Conservation (phyloP, 2,888 invertebrate species). For the Archips crataeganus region DNA sequence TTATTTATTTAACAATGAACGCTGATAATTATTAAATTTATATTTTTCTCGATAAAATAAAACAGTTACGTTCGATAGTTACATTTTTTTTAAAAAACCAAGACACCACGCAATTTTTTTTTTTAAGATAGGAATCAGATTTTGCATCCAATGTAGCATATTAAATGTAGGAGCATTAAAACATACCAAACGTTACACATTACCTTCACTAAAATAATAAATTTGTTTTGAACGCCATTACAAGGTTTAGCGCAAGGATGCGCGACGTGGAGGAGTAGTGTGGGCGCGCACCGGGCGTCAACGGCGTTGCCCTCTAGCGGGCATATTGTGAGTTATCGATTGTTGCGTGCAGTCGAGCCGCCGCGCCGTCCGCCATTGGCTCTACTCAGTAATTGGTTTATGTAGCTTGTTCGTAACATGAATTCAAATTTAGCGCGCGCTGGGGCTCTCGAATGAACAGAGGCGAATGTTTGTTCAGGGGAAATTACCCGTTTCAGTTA, state of each 20-base stretch:
- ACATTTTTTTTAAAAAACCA: background rate
- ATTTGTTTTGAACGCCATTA: constrained; percentile 55
- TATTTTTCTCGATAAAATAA: background rate
- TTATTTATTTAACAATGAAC: background rate
- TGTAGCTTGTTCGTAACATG: constrained; percentile 81
- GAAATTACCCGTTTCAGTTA: constrained; percentile 74
- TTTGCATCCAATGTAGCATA: background rate
- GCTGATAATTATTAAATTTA: background rate
- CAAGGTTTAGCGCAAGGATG: constrained; percentile 72
- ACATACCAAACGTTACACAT: background rate
- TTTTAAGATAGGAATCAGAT: background rate
- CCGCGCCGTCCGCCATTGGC: constrained; percentile 76
- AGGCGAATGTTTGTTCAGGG: constrained; percentile 68
- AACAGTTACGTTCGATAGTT: background rate
- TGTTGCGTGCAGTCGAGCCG: constrained; percentile 62
- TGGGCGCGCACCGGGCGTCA: constrained; percentile 79
- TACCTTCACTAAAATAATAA: background rate
- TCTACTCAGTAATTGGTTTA: constrained; percentile 82
- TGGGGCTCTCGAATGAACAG: constrained; percentile 69
- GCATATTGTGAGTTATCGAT: constrained; percentile 85
- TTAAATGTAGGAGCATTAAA: background rate
- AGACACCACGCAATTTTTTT: background rate
- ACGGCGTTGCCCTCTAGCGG: constrained; percentile 82
- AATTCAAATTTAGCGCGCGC: constrained; percentile 84
- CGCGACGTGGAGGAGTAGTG: constrained; percentile 83